Evolutionary conservation across 2,888 invertebrate genomes (phyloP), one percentile per base, ranked within the genome.

Genomic region (Arge pagana): DNA sequence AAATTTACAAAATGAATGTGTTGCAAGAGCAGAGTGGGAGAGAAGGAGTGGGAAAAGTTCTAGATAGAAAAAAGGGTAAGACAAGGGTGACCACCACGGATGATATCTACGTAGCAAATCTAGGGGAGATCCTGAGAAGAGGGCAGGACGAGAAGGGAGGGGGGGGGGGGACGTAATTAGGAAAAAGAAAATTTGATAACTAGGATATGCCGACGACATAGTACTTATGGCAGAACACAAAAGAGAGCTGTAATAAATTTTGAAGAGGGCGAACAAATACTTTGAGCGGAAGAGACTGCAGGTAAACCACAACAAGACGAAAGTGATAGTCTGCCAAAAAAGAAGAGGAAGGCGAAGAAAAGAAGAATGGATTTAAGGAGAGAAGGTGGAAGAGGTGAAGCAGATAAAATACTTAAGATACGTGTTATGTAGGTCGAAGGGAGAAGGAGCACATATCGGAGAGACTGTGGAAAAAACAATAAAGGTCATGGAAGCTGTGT

Each of bases 1-100:
- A n/a, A n/a, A 23, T 39, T 1, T 39, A 39, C 23, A 13, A 39
- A 39, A n/a, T 41, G 54, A n/a, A 56, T 51, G 2, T n/a, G 19
- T 10, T 52, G 45, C 18, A 45, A 40, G 3, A 33, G 54, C 2
- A 55, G 39, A n/a, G 26, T 39, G 5, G 49, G 53, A 1, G 36
- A 36, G 1, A 36, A 50, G 4, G 19, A 16, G 1, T 31, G 51
- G 6, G 59, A 42, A 11, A 24, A 3, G 0, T 57, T 59, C 11
- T n/a, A 26, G 41, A 49, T 54, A n/a, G n/a, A n/a, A n/a, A n/a
- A n/a, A n/a, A 53, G 54, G 3, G 49, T 59, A 10, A 50, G 59
- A 11, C 59, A 59, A 21, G 56, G 54, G 2, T 59, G 58, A 16
- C 48, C 58, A 4, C 33, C 58, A 0, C 54, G 56, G 23, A 58